These are phyloP conservation scores for Chanos chanos DNA, from an alignment of 2,797 vertebrate species.

Conservation along the genomic window DNA sequence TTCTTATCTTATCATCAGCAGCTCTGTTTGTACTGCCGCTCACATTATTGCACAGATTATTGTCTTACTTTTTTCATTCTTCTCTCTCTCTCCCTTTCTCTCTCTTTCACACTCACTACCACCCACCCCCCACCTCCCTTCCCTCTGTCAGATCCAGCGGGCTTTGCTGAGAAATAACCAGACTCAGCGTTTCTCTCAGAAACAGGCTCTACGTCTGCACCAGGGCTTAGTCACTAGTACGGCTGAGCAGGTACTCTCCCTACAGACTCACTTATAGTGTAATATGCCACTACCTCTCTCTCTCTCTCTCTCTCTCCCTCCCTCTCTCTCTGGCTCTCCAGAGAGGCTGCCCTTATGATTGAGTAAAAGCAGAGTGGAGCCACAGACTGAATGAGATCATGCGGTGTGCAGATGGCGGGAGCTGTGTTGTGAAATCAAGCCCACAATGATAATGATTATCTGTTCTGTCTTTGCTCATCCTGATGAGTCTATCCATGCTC, in stretches of 20 bases:
- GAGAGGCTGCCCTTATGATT: no score
- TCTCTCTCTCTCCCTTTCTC: background rate
- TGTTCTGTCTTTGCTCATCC: no score
- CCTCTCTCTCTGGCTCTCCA: slow-evolving; percentile 37
- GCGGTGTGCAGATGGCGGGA: no score
- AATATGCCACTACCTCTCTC: background rate
- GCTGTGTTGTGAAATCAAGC: no score
- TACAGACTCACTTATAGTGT: no score
- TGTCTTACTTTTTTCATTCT: background rate
- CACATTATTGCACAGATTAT: no score
- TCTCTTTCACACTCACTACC: background rate
- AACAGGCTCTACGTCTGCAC: slow-evolving; percentile 85
- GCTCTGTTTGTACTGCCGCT: slow-evolving; percentile 6
- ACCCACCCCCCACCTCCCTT: background rate
- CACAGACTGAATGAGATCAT: no score
- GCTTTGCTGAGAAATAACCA: slow-evolving; percentile 89
- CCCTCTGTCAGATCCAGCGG: slow-evolving; percentile 79
- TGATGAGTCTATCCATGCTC: no score
- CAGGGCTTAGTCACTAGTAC: slow-evolving; percentile 91
- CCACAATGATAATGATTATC: no score
- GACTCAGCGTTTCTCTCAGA: slow-evolving; percentile 87
- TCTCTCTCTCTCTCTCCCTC: slow-evolving; percentile 28
- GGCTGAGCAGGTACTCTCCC: slow-evolving; percentile 82
- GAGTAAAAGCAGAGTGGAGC: no score
- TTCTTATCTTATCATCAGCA: slow-evolving; percentile 27